A percentile compares a stretch with the other conserved stretches of the same genome.
These are phyloP conservation scores for Tyto alba DNA, from an alignment of 2,113 vertebrate species.

Conservation along the genomic window DNA sequence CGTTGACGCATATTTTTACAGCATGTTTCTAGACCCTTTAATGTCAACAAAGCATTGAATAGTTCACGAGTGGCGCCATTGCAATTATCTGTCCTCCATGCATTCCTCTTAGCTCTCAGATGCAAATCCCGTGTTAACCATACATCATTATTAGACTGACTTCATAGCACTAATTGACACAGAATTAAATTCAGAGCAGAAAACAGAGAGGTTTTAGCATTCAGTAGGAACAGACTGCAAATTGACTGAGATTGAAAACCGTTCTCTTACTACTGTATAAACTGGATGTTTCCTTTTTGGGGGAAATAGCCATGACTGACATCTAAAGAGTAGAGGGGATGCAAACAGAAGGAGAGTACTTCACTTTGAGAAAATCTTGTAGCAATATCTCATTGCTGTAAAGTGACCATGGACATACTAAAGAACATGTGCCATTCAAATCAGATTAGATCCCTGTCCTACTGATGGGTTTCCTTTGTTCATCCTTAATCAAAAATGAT, in stretches of 20 bases:
- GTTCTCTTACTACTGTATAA: not conserved
- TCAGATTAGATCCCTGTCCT: not conserved
- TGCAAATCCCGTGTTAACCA: not conserved
- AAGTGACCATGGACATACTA: not conserved
- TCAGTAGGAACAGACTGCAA: conserved; percentile 20
- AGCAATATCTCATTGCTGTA: not conserved
- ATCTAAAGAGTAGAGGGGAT: not conserved
- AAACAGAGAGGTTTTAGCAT: conserved; percentile 3
- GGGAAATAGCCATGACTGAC: not conserved
- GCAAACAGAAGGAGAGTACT: not conserved
- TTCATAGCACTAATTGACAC: conserved; percentile 61
- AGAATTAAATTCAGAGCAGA: conserved; percentile 49
- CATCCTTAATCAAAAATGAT: not conserved
- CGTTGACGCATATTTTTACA: not conserved
- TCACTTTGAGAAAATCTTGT: not conserved
- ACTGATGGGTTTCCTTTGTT: not conserved
- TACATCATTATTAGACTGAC: conserved; percentile 57
- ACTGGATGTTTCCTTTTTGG: not conserved
- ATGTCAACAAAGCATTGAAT: not conserved
- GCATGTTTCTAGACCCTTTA: not conserved
- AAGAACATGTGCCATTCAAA: not conserved
- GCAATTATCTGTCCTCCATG: not conserved
- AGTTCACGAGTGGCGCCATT: not conserved
- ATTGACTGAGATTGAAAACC: conserved; percentile 58
- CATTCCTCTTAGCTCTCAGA: not conserved